phyloP scores from a whole-genome alignment of 2,113 vertebrate genomes.

The Petaurus breviceps region DNA sequence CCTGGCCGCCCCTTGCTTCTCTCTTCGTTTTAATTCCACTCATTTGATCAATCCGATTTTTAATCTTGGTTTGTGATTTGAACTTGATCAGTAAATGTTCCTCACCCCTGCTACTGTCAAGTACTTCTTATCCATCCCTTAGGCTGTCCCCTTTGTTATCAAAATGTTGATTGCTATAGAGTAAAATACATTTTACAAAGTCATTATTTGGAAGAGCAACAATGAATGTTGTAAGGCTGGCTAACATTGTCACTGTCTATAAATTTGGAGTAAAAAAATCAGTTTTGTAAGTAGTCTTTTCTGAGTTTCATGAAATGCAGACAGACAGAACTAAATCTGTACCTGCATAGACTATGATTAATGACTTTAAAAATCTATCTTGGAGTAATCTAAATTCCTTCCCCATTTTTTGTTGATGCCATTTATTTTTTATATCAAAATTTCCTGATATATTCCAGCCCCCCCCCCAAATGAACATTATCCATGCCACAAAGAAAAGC shows the following conservation, averaged over 20 bases:
- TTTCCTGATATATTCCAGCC: neutral
- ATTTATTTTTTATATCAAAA: neutral
- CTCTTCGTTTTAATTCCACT: neutral
- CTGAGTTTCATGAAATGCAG: neutral
- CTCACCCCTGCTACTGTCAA: neutral
- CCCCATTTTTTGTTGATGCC: neutral
- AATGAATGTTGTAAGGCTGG: neutral
- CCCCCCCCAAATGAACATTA: neutral
- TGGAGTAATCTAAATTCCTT: neutral
- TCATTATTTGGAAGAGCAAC: neutral
- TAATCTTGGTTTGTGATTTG: conserved; percentile 49
- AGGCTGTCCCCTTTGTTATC: conserved; percentile 30
- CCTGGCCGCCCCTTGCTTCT: too few species aligned
- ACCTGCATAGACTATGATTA: neutral
- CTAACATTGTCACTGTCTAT: neutral
- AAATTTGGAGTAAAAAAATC: neutral
- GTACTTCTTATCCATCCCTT: neutral
- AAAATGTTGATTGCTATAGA: conserved; percentile 57
- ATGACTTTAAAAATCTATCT: neutral
- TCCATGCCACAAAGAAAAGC: neutral
- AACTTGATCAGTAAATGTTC: conserved; percentile 16
- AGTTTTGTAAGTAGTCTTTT: neutral
- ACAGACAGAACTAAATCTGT: neutral
- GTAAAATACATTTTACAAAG: neutral
- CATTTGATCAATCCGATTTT: neutral